Evolutionary conservation across 2,797 vertebrate species (phyloP).

Genomic region (Gephyroberyx darwinii): DNA sequence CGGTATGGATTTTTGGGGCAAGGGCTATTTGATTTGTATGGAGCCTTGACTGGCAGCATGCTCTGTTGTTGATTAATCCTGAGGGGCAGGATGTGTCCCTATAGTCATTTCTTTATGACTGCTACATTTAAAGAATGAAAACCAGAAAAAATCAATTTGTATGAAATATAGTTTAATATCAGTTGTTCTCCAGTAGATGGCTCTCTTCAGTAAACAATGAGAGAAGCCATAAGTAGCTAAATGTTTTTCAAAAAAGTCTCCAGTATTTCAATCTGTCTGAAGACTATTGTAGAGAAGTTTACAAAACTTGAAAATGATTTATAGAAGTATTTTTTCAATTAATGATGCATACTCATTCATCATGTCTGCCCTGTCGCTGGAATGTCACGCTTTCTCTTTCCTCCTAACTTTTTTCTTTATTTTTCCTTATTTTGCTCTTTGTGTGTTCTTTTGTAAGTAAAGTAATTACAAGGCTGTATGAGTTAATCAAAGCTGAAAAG

Average conservation of each 20-base stretch:
- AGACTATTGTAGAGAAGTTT: background rate
- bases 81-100: background rate
- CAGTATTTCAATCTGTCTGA: background rate
- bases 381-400: background rate
- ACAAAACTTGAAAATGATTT: constrained; percentile 9
- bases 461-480: constrained; percentile 28
- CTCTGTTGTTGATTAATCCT: background rate
- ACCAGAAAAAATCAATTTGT: background rate
- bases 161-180: constrained; percentile 22
- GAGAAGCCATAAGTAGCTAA: background rate
- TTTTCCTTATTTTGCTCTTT: background rate
- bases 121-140: background rate
- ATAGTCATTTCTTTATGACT: background rate
- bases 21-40: constrained; percentile 18
- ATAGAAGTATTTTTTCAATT: constrained; percentile 8
- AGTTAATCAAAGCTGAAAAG: constrained; percentile 48
- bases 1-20: constrained; percentile 25
- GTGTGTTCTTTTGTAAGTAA: constrained; percentile 8
- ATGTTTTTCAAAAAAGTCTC: constrained; percentile 1
- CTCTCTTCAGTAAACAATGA: constrained; percentile 68
- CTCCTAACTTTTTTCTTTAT: background rate
- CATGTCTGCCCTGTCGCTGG: too few species aligned
- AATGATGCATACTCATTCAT: background rate
- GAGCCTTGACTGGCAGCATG: constrained; percentile 19
- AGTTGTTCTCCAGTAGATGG: constrained; percentile 71